phyloP scores from a whole-genome alignment of 1,140 invertebrate species.

The Drosophila repletoides region DNA sequence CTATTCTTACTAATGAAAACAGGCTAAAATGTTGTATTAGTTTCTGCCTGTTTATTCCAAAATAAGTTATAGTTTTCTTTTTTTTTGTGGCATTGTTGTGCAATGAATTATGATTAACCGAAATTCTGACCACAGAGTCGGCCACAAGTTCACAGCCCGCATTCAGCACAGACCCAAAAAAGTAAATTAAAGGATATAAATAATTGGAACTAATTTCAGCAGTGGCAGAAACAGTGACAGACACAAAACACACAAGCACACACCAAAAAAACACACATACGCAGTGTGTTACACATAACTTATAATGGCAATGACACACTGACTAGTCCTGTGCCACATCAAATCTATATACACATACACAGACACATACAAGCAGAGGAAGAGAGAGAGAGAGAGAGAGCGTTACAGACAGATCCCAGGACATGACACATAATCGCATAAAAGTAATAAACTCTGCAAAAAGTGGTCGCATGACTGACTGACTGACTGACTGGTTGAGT shows the following conservation, averaged over 20 bases:
- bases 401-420: slow-evolving; percentile 14
- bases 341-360: background rate
- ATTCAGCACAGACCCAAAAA: background rate
- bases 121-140: background rate
- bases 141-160: background rate
- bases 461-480: slow-evolving; percentile 58
- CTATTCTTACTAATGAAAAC: too few species aligned
- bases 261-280: slow-evolving; percentile 5
- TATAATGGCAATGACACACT: slow-evolving; percentile 71
- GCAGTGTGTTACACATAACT: slow-evolving; percentile 38
- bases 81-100: too few species aligned
- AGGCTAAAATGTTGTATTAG: too few species aligned
- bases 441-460: slow-evolving; percentile 76
- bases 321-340: slow-evolving; percentile 18
- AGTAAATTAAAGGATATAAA: slow-evolving; percentile 55
- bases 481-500: slow-evolving; percentile 42
- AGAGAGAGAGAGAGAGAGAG: background rate
- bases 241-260: slow-evolving; percentile 6
- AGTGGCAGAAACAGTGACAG: slow-evolving; percentile 37
- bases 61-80: too few species aligned
- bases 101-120: slow-evolving; percentile 42
- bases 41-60: too few species aligned
- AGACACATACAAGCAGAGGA: background rate
- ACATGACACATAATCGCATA: slow-evolving; percentile 75
- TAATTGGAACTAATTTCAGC: slow-evolving; percentile 70